Evolutionary conservation across 2,888 invertebrate species (phyloP), one percentile per base, ranked within the genome.

Genomic region (Melinopterus prodromus): DNA sequence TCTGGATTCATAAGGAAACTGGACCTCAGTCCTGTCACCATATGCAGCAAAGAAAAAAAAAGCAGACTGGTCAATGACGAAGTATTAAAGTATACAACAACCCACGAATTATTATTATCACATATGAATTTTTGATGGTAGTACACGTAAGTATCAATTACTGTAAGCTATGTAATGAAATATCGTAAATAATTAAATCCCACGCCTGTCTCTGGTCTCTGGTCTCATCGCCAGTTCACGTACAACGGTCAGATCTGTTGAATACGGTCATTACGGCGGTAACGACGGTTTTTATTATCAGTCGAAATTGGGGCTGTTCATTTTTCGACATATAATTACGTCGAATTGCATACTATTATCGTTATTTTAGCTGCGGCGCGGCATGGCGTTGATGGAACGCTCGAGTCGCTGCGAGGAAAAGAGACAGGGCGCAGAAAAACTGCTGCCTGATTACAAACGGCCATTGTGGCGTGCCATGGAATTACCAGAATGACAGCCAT

Each of bases 401-500:
- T 26, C 26, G 2, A 26, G 26, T 26, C 26, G 26, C 26, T 26
- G 26, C 26, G 26, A 26, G 26, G 35, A 37, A 16, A 15, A 69
- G 36, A 35, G 35, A 35, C 74, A 37, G n/a, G 74, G 74, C 74
- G 36, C n/a, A 36, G n/a, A 26, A 26, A 35, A 37, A n/a, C 80
- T 80, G 81, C 81, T 71, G 71, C 79, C 77, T 69, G 78, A 82
- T 83, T 84, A 78, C 74, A 85, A 86, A 85, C 86, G 85, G 86
- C 85, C 84, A 82, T 85, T 74, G 85, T 87, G 86, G 86, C 86
- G 85, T 86, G 86, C 85, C 84, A 82, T 85, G 83, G 86, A 88
- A 88, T 88, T 87, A 88, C 86, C 86, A 84, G 86, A 88, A 87
- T 87, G 88, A 88, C 88, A 88, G 87, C 87, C 86, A 86, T 88